Evolutionary conservation across 2,797 vertebrate genomes (phyloP), one percentile per base, ranked within the genome.

Genomic region (Lithobates pipiens): DNA sequence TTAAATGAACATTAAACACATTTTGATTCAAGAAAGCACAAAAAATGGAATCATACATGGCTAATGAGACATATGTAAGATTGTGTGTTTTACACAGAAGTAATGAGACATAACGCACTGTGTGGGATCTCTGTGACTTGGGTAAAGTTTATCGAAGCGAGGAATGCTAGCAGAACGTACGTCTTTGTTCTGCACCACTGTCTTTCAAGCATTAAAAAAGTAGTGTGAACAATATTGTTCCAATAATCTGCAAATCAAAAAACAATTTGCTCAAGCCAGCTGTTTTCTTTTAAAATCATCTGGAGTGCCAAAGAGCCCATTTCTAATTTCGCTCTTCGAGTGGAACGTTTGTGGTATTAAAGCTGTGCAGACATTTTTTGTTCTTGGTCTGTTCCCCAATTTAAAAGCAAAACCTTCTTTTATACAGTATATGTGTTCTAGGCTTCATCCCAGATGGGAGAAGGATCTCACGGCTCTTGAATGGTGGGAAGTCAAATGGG

Each of bases 191-290:
- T 73, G 23, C 70, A 23, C 39, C 21, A 73, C 11, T 25, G 10
- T 78, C 61, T 57, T 16, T 71, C n/a, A 65, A n/a, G 50, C 65
- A 50, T 32, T 13, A 78, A 25, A 78, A 69, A 63, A 74, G 36
- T 46, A 46, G 63, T 34, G 63, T 70, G 63, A 76, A 50, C 39
- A 32, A 57, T 68, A 76, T 46, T 44, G 57, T 83, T 76, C 72
- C 81, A 83, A 68, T 67, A 68, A 71, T 83, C 72, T 76, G 61
- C 65, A 83, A 83, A 76, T 67, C 73, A 69, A 73, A 76, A 57
- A 77, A 68, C 82, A 61, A 72, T 84, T 84, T 77, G 82, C 44
- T 77, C 32, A 21, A 25, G 18, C 46, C 54, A 72, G 75, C 68
- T 77, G 68, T 27, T 78, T 78, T 72, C 54, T 44, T 77, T 84